Evolutionary conservation across 2,113 vertebrate species (phyloP), one percentile per base, ranked within the genome.

Genomic region (Mustela nigripes): DNA sequence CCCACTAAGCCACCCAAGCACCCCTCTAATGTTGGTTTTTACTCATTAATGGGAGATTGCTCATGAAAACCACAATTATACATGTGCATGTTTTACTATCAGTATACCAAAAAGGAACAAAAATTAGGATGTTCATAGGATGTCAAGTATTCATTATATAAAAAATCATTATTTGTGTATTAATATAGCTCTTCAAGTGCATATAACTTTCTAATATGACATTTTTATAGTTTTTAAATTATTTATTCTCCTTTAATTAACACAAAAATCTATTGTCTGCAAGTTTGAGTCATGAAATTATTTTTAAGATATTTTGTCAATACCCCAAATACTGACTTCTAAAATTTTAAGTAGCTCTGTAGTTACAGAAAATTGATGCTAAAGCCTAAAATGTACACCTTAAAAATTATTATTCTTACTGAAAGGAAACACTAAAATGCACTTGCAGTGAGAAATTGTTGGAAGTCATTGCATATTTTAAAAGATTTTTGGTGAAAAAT

Each of bases 1-100:
- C 50, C 15, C 50, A 53, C 14, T 53, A 53, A 53, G 50, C 50
- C 15, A 53, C 50, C 50, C 50, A 53, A 15, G 50, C 50, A 53
- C 1, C 15, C 50, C 50, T 53, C 50, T 53, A 16, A 53, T 53
- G 14, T 5, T 53, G 42, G 1, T 14, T 89, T 95, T 89, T 86
- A 2, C 15, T 26, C 80, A 33, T 12, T 86, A 89, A 33, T 85
- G n/a, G 76, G 22, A 69, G 22, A 69, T 48, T 73, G 2, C 2
- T 80, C 26, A 73, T 79, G 4, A 89, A 84, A 86, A 95, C 88
- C 2, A 65, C 58, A 95, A n/a, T 36, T 96, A 15, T 71, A 86
- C 26, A 50, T 87, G 22, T 63, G 39, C 62, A 5, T 62, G 4
- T 63, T 84, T 63, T 79, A 36, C 10, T 87, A 78, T 56, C 5